Evolutionary conservation across 1,140 invertebrate species (phyloP), one percentile per base, ranked within the genome.

Genomic region (Campoletis sonorensis): DNA sequence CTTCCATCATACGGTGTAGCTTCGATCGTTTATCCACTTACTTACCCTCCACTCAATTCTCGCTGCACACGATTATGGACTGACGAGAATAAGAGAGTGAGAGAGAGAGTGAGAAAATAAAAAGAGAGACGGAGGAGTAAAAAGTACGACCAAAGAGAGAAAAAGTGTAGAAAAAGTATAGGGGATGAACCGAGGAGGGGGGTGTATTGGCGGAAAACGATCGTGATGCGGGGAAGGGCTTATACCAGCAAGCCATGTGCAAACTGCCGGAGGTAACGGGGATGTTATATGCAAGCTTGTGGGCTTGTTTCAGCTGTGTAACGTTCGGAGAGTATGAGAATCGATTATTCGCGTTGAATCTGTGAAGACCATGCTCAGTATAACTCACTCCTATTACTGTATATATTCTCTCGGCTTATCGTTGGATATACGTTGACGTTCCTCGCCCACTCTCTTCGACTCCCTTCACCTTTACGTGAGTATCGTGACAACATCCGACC

Each of bases 301-400:
- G 40, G 72, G 73, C 51, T 58, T 77, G 51, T 33, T 33, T 23
- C 37, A 21, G 15, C 26, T 30, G 30, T 30, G 21, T 75, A 54
- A 33, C 30, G 30, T 75, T 49, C 49, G 26, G 49, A 26, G 40
- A 75, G 72, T 75, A 54, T 49, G 73, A 23, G 51, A 54, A 82
- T 82, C 81, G 81, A 82, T 82, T 82, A 79, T 82, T 82, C 81
- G 81, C 54, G 54, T 58, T 72, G 81, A 68, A 82, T 82, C 81
- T 40, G 71, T 26, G 76, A 26, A 82, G 54, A 82, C 71, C 70
- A 26, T 78, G 8, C 76, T 33, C 40, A 45, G 72, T 79, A 67
- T 64, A 49, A 30, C 67, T 18, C 15, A 33, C 0, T 16, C 13
- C 27, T 70, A 70, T 33, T 70, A 33, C 67, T 70, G n/a, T n/a